Evolutionary conservation across 2,113 vertebrate species (phyloP).

Genomic region (Cephalopholis sonnerati): DNA sequence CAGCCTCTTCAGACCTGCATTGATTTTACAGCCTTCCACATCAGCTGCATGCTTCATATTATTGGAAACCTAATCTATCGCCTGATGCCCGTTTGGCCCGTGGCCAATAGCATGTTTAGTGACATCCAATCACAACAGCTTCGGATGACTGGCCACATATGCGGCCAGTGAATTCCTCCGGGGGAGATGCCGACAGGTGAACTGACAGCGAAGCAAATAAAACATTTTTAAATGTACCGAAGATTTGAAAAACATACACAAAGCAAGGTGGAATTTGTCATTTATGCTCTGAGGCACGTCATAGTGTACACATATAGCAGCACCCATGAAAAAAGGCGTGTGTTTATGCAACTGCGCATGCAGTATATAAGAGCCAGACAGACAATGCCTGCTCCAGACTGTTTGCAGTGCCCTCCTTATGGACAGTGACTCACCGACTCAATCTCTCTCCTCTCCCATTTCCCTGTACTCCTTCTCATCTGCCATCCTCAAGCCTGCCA

Average conservation of each 20-base stretch:
- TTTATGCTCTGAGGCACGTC: not conserved
- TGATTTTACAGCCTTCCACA: constrained; percentile 74
- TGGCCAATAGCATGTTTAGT: constrained; percentile 57
- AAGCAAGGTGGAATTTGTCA: not conserved
- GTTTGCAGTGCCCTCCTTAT: constrained; percentile 71
- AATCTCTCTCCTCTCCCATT: constrained; percentile 58
- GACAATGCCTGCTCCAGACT: constrained; percentile 64
- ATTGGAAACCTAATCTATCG: constrained; percentile 69
- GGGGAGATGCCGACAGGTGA: constrained; percentile 17
- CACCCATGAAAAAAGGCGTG: constrained; percentile 14
- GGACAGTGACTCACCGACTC: constrained; percentile 74
- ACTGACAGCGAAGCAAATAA: constrained; percentile 6
- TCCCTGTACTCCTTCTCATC: constrained; percentile 48
- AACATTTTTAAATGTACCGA: constrained; percentile 9
- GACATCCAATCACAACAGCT: constrained; percentile 58
- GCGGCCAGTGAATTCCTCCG: constrained; percentile 22
- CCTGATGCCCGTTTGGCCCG: constrained; percentile 59
- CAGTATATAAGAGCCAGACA: constrained; percentile 56
- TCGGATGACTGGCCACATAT: constrained; percentile 42
- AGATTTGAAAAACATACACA: not conserved
- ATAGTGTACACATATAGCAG: constrained; percentile 8
- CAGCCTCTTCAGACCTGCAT: constrained; percentile 66
- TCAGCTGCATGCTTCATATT: constrained; percentile 67
- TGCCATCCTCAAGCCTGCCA: constrained; percentile 59
- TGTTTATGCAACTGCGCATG: constrained; percentile 47